Base-by-base conservation (phyloP, 2,797 vertebrate species). In the Scolopax rusticola region DNA sequence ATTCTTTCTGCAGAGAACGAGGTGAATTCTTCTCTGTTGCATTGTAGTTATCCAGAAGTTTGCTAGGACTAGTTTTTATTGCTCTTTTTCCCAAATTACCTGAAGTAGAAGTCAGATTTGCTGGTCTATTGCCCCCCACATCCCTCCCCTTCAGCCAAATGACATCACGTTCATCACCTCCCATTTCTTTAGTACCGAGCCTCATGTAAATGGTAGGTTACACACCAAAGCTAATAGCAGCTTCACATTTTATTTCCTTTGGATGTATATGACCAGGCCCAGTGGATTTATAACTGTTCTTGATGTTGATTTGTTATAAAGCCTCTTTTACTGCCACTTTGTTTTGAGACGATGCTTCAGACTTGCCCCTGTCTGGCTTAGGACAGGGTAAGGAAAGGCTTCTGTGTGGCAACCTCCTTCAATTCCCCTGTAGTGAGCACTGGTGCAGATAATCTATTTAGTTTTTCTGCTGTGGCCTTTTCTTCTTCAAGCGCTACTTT, bases 401-500 rank as follows among this genome's bases (percentile, higher is more conserved):
- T 40, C 53, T 1, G 0, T 65, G 79, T 78, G 73, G 60, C 32
- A 64, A 2, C 16, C 6, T 83, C 32, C 77, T 90, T 57, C 1
- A 0, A 40, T 53, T 89, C 60, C 47, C 25, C 51, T 36, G 14
- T 54, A 82, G 74, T 21, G 60, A 87, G 63, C 54, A 23, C 25
- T 57, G 30, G 9, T 90, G 50, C 54, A 65, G 38, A 65, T 81
- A 90, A 90, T 81, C 45, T n/a, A 41, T 51, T 89, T 87, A 86
- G 32, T 70, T 82, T 67, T 82, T 89, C 77, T 94, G 33, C 70
- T 4, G 2, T 67, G 70, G 43, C 63, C 74, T 90, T 92, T 84
- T 95, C 77, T 65, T 92, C 70, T 89, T 86, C 40, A 59, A 87
- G 67, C 40, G 18, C 60, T 94, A 45, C 88, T 87, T 92, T 74